Evolutionary conservation across 2,888 invertebrate species (phyloP), one percentile per base, ranked within the genome.

Genomic region (Fabriciana adippe): DNA sequence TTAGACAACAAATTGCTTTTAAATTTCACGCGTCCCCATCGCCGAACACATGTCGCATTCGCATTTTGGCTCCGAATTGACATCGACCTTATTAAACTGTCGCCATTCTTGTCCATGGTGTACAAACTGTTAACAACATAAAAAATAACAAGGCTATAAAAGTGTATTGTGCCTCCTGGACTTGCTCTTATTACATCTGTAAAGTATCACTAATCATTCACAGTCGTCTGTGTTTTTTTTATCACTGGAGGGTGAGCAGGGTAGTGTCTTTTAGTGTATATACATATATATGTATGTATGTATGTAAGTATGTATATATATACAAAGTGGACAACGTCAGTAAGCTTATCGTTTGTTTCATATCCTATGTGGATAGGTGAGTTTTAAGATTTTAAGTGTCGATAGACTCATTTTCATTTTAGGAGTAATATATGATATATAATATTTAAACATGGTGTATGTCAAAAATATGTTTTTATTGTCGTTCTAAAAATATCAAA

Each of bases 101-200:
- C 71, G 71, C 70, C 76, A 72, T 73, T 75, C 73, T 73, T 65
- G 78, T 75, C 64, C 72, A 62, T 64, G 53, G 68, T 71, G 64
- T 78, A 79, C 76, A 78, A 78, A 87, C 80, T 83, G 83, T 79
- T 81, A 81, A 80, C 79, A 76, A 81, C 84, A 88, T 89, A 88
- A 88, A 89, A 88, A 88, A 88, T 87, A 88, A 88, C 86, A 84
- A 84, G 75, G 73, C 76, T 65, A 79, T 86, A 85, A 87, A 84
- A 81, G 71, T 77, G 75, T 75, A 75, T 77, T 77, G 77, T 74
- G 76, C 73, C 75, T 78, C 78, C 48, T 45, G 67, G 67, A 59
- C 56, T 69, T 73, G 75, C 66, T 72, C 74, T 74, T 77, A 78
- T 79, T 78, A 78, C 74, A 74, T 76, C 76, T 55, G 64, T 61